phyloP scores from a whole-genome alignment of 2,113 vertebrate species.

The Dipodomys ordii region DNA sequence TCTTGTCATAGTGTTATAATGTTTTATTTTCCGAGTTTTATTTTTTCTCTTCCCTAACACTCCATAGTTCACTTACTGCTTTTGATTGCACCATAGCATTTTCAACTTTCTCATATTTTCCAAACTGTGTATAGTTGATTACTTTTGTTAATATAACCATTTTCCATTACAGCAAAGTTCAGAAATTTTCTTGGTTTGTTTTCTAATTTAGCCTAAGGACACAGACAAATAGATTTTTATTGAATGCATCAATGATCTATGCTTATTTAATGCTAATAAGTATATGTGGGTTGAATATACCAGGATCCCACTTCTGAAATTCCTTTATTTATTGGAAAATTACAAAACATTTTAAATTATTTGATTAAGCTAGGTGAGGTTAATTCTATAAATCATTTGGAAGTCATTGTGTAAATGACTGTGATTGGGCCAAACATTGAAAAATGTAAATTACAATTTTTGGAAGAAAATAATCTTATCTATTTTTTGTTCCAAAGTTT shows the following conservation, averaged over 20 bases:
- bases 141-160: background rate
- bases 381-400: slow-evolving; percentile 23
- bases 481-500: no score
- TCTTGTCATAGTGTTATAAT: background rate
- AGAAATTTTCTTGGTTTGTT: background rate
- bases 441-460: no score
- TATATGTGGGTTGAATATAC: background rate
- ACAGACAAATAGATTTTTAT: background rate
- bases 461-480: no score
- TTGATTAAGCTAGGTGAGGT: background rate
- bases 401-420: background rate
- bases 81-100: background rate
- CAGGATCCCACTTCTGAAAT: background rate
- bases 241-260: background rate
- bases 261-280: no score
- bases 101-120: background rate
- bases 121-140: background rate
- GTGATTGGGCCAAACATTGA: background rate
- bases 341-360: background rate
- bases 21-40: background rate
- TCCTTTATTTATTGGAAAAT: background rate
- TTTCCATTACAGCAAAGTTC: background rate
- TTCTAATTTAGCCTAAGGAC: background rate
- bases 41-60: background rate
- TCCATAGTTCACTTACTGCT: background rate